phyloP scores from a whole-genome alignment of 2,888 invertebrate species.

The Monoplex corrugatus region DNA sequence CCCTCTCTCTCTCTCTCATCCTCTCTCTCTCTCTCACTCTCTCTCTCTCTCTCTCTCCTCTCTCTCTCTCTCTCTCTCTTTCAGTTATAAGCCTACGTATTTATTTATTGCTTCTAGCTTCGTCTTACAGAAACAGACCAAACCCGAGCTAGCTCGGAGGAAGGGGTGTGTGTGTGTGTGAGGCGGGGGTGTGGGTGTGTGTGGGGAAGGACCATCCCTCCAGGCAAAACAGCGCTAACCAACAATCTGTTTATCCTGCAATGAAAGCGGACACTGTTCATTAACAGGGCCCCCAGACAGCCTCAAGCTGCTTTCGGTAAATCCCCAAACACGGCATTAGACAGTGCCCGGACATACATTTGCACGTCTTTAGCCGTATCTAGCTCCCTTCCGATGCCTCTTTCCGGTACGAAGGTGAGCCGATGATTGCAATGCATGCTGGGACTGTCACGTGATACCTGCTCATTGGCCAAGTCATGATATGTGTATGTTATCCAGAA shows the following conservation, averaged over 20 bases:
- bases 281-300: neutral
- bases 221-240: too few relatives aligned
- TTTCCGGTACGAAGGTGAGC: constrained; percentile 21
- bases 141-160: too few relatives aligned
- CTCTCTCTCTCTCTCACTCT: neutral
- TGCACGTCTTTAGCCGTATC: constrained; percentile 2
- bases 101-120: too few relatives aligned
- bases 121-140: neutral
- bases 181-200: too few relatives aligned
- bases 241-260: neutral
- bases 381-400: neutral
- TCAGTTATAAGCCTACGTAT: neutral
- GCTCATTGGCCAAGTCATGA: constrained; percentile 15
- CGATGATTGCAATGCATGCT: constrained; percentile 33
- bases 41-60: neutral
- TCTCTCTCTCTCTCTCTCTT: constrained; percentile 13
- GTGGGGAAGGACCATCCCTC: too few relatives aligned
- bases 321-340: neutral
- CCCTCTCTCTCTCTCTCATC: constrained; percentile 34
- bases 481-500: neutral
- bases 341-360: neutral
- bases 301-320: too few relatives aligned
- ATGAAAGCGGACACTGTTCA: neutral
- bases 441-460: constrained; percentile 32
- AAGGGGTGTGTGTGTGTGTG: too few relatives aligned